Evolutionary conservation across 2,113 vertebrate genomes (phyloP), one percentile per base, ranked within the genome.

Genomic region (Myodes glareolus): DNA sequence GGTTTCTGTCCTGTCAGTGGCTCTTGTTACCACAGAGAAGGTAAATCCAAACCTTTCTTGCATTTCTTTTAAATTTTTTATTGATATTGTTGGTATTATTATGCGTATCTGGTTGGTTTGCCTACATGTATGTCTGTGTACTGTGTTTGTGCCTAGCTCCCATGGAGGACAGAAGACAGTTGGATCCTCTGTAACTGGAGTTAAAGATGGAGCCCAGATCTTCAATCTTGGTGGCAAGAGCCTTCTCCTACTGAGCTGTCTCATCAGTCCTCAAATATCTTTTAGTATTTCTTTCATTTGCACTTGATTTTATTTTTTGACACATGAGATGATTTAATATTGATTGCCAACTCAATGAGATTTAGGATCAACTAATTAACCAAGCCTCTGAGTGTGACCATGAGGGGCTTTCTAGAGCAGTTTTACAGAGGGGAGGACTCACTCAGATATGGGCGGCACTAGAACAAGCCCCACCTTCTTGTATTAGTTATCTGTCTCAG

Each of bases 251-350:
- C 61, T 6, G 14, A 65, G 39, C 42, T 33, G 6, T 42, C 82
- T 84, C n/a, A 9, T 9, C 8, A 5, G n/a, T n/a, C 55, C n/a
- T 84, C 33, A 63, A 73, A 50, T 78, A 55, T 61, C 39, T 88
- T 90, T 55, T 65, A 8, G 27, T 21, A 58, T 58, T 84, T 58
- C 25, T 73, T 33, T 68, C 81, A 31, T 85, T 63, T 19, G 29
- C 58, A n/a, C 80, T 61, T 61, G 80, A 3, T 61, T 61, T 45
- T 86, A 55, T 85, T 89, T 95, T 73, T 94, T 87, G 67, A 75
- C 52, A 65, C 29, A 36, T 3, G 16, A 33, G 39, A 31, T 45
- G 16, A 27, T 67, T 65, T 65, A 47, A 47, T 47, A 63, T 16
- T 16, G 36, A 82, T 47, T 86, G 84, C 27, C 61, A 67, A 36